A percentile compares a stretch with the other conserved stretches of the same genome.
Conservation (phyloP, 2,888 invertebrate species). For the Hymenopus coronatus region DNA sequence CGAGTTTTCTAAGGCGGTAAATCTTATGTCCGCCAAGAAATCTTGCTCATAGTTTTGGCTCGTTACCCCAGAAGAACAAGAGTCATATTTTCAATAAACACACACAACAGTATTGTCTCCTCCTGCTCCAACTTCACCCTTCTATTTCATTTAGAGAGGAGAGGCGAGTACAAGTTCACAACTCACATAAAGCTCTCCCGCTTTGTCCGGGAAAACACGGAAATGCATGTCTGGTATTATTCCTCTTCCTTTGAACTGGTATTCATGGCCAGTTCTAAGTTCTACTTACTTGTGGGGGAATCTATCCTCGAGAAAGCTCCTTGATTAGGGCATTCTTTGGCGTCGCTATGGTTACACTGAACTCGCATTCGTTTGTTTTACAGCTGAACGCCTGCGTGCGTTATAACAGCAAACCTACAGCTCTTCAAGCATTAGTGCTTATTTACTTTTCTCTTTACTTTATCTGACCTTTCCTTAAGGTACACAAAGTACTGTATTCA, state of each 20-base stretch:
- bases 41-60: neutral
- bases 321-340: too few species aligned
- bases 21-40: too few species aligned
- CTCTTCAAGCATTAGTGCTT: too few species aligned
- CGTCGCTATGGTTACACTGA: too few species aligned
- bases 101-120: neutral
- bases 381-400: too few species aligned
- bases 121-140: neutral
- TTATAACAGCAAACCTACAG: too few species aligned
- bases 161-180: neutral
- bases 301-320: neutral
- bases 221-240: neutral
- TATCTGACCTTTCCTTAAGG: too few species aligned
- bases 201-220: neutral
- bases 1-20: too few species aligned
- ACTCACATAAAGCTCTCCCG: neutral
- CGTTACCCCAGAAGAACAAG: neutral
- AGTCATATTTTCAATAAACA: neutral
- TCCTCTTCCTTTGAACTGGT: neutral
- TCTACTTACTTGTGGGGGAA: neutral
- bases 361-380: too few species aligned
- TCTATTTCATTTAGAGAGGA: neutral
- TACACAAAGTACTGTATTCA: too few species aligned
- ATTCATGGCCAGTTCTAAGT: neutral
- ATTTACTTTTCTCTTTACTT: too few species aligned